A percentile compares a stretch with the other conserved stretches of the same genome.
Conservation (phyloP, 2,888 invertebrate species). For the Hanleya hanleyi region DNA sequence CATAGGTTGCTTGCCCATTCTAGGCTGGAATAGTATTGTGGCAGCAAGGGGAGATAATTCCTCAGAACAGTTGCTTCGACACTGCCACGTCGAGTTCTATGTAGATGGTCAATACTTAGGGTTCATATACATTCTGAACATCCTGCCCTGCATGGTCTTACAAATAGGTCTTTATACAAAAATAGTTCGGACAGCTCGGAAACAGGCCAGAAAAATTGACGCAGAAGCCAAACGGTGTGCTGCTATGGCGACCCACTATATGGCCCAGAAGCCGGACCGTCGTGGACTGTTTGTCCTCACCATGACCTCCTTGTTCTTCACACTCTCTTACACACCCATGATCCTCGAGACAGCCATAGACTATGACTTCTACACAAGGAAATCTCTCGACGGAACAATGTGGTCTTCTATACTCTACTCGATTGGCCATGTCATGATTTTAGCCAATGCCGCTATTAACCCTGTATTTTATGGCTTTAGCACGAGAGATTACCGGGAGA, state of each 20-base stretch:
- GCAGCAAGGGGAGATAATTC: no score
- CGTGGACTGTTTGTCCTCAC: not conserved
- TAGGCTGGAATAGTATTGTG: not conserved
- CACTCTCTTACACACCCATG: not conserved
- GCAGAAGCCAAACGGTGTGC: not conserved
- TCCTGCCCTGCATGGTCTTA: not conserved
- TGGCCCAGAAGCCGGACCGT: not conserved
- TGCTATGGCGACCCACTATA: not conserved
- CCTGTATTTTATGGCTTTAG: not conserved
- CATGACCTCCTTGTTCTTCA: conserved; percentile 1
- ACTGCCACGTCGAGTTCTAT: not conserved
- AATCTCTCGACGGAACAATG: not conserved
- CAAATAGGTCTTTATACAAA: not conserved
- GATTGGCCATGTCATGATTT: not conserved
- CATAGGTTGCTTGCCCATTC: not conserved
- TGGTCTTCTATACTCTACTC: not conserved
- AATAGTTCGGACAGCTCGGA: not conserved
- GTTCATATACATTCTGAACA: not conserved
- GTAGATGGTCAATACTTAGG: conserved; percentile 3
- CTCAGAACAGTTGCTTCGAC: no score
- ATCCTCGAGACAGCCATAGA: not conserved
- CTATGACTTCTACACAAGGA: not conserved
- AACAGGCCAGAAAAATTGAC: not conserved
- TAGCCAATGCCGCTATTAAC: not conserved
- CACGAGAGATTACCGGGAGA: not conserved